Evolutionary conservation across 2,113 vertebrate genomes (phyloP).

Genomic region (Sinocyclocheilus anshuiensis): DNA sequence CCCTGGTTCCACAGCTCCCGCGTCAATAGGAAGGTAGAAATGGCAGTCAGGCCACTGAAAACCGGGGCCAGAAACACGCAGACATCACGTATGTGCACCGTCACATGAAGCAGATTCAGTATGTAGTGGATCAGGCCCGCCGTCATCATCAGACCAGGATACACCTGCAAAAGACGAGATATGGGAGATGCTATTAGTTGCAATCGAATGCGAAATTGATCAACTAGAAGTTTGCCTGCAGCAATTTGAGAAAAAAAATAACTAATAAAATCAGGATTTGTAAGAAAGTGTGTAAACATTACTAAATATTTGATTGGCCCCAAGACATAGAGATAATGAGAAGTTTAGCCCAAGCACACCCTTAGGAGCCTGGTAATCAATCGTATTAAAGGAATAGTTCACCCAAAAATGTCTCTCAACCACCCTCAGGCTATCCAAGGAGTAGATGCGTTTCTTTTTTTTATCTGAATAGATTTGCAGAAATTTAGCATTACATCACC

Average conservation of each 20-base stretch:
- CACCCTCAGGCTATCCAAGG: background rate
- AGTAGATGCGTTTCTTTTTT: background rate
- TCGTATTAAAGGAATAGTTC: background rate
- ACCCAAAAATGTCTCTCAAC: background rate
- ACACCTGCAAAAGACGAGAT: conserved; percentile 80
- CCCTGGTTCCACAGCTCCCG: conserved; percentile 99
- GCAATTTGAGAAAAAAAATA: background rate
- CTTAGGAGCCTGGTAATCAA: background rate
- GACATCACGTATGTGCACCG: conserved; percentile 97
- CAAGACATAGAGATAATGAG: background rate
- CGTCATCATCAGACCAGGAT: conserved; percentile 97
- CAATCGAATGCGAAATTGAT: background rate
- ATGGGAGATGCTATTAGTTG: background rate
- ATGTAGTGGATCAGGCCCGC: conserved; percentile 99
- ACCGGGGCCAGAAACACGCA: conserved; percentile 97
- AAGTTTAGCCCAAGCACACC: background rate
- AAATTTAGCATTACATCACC: too few relatives aligned
- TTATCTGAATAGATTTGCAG: background rate
- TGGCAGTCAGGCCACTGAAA: conserved; percentile 97
- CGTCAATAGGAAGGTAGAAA: conserved; percentile 97
- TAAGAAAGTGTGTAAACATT: background rate
- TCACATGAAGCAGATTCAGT: conserved; percentile 94
- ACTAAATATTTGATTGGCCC: background rate
- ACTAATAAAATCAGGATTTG: background rate
- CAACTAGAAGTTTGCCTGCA: background rate